phyloP scores from a whole-genome alignment of 2,797 vertebrate genomes.

The Xiphophorus birchmanni region DNA sequence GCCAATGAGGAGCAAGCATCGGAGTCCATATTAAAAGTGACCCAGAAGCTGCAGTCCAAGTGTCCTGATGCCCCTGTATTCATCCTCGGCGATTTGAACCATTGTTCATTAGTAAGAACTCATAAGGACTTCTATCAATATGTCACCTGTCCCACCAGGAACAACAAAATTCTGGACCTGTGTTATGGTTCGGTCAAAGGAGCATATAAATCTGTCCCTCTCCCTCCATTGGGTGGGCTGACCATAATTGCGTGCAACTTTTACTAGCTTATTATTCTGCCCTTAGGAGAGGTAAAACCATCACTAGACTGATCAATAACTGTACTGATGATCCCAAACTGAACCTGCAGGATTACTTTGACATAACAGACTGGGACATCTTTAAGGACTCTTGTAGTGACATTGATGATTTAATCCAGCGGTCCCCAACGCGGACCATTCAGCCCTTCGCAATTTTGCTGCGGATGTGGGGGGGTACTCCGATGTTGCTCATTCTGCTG shows the following conservation, averaged over 20 bases:
- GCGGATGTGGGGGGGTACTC: no score
- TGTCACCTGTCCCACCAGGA: neutral
- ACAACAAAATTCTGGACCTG: neutral
- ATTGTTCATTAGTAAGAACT: neutral
- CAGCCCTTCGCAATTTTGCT: no score
- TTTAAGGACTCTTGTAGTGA: neutral
- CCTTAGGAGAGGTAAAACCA: neutral
- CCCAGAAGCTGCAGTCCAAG: neutral
- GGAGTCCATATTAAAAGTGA: neutral
- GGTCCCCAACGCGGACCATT: no score
- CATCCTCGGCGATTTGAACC: neutral
- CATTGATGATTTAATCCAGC: neutral
- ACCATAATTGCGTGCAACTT: neutral
- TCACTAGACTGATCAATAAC: neutral
- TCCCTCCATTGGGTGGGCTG: no score
- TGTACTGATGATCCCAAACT: no score
- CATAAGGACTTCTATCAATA: neutral
- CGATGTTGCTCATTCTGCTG: no score
- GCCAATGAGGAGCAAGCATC: neutral
- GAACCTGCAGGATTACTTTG: no score
- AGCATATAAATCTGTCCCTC: no score
- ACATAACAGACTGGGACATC: no score
- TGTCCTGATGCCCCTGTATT: neutral
- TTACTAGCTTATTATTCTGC: no score
- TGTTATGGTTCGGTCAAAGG: no score